Base-by-base conservation (phyloP, 2,797 vertebrate species). In the Crocodylus rhombifer region DNA sequence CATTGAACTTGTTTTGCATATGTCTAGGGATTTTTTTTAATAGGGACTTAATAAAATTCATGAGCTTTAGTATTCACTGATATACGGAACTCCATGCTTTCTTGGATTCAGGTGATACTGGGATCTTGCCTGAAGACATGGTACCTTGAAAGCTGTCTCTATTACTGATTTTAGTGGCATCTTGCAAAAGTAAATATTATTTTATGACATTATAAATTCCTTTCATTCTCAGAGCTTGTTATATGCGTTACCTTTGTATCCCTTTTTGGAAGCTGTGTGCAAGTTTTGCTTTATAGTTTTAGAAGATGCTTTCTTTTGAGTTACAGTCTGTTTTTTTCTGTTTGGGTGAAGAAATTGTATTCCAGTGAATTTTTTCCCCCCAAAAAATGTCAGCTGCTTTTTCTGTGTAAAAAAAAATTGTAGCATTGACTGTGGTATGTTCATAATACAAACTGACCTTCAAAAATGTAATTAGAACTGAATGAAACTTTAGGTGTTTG, bases 131-230 rank as follows among this genome's bases (percentile, higher is more conserved):
- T 64, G 76, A 51, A 83, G 93, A 86, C 55, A 51, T 20, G 63
- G 80, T 65, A 88, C 42, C 83, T 78, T 91, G 91, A 94, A 94
- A 91, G 74, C 65, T 83, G 58, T 87, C 91, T 30, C 21, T 91
- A 4, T 73, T 80, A 36, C 82, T 87, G 55, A 25, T 82, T 90
- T 93, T 65, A 93, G 80, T 84, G 92, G 84, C 16, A 62, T 93
- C 91, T 91, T 90, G 80, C 73, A 85, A 82, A 80, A 55, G 77
- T 74, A n/a, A 82, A 88, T 81, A 74, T 82, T 91, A 60, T 94
- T 96, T 96, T 93, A 88, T 76, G 69, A 84, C 60, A 1, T 0
- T 28, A 89, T 15, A 9, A 61, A 90, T 33, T 91, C 77, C 30
- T 92, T 91, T 82, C 73, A 73, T 61, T n/a, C 28, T 81, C 93